Base-by-base conservation (phyloP, 2,113 vertebrate genomes). In the Lycaon pictus region DNA sequence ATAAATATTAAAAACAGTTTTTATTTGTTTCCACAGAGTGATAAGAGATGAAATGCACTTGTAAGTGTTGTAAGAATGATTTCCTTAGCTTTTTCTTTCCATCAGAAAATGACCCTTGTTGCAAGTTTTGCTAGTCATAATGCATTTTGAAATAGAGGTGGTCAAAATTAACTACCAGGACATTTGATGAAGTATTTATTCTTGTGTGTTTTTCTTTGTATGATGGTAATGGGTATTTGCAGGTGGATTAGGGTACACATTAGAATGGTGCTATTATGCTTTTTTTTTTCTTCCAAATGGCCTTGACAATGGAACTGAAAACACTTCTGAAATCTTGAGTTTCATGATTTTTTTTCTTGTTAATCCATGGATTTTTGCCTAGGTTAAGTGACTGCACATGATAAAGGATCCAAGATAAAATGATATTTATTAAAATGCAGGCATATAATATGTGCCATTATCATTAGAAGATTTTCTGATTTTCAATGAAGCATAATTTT, bases 401-500 rank as follows among this genome's bases (percentile, higher is more conserved):
- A 89, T 93, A 90, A 93, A 85, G 56, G 58, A 85, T 85, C 95
- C 80, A 94, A 85, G 48, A 74, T 88, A 90, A 96, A 90, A 71
- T 94, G 23, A 71, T 90, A 32, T 85, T 94, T 95, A 65, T 88
- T 92, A 56, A 96, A 97, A 94, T 69, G 1, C 11, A 93, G 25
- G 58, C 1, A 48, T 82, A 20, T 83, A 90, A 62, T n/a, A 62
- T 88, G 16, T 88, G 10, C 27, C 29, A 55, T 93, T 90, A 88
- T 93, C 80, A 85, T 95, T 43, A 80, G 81, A 90, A 76, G 17
- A 27, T 82, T 90, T 96, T 94, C 35, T 97, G 60, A 3, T 55
- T 96, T 95, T 74, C 76, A 69, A 43, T 63, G 43, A 90, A 94
- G 55, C 37, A 65, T 84, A 88, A 82, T 96, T 93, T 74, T 77